A percentile compares a stretch with the other conserved stretches of the same genome.
Conservation (phyloP, 2,113 vertebrate species). For the Thinocorus orbignyianus region DNA sequence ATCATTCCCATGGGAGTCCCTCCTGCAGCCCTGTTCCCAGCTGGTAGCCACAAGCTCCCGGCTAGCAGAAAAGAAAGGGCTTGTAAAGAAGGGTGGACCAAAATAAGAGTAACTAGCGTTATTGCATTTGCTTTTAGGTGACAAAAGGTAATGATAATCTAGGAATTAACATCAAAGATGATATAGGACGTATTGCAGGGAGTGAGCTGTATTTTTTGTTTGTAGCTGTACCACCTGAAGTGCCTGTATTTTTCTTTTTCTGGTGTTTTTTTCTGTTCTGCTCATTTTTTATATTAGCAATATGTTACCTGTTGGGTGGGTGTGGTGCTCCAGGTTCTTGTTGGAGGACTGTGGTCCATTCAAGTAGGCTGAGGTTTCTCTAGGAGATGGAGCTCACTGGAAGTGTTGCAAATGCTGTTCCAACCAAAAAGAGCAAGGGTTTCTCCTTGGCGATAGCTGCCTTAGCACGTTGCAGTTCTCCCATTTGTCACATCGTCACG, state of each 20-base stretch:
- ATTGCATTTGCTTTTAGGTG: background rate
- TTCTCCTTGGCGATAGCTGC: background rate
- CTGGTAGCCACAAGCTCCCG: background rate
- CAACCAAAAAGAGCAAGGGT: background rate
- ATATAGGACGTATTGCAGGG: background rate
- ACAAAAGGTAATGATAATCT: background rate
- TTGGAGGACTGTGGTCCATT: background rate
- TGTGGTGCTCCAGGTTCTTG: background rate
- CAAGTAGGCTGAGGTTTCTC: background rate
- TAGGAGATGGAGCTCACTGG: background rate
- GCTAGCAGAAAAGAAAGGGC: background rate
- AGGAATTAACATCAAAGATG: background rate
- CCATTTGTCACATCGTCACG: background rate
- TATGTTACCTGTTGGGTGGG: background rate
- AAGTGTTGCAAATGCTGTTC: background rate
- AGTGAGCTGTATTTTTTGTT: background rate
- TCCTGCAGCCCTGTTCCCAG: background rate
- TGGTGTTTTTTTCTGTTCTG: background rate
- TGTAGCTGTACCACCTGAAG: background rate
- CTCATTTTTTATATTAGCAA: background rate
- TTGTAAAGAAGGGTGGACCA: background rate
- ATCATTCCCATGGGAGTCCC: fast-evolving
- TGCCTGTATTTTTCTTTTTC: background rate
- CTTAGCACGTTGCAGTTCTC: background rate
- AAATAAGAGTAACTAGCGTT: background rate